A percentile compares a stretch with the other conserved stretches of the same genome.
These are phyloP conservation scores for Synergus umbraculus DNA, from an alignment of 2,888 invertebrate species.

Conservation along the genomic window DNA sequence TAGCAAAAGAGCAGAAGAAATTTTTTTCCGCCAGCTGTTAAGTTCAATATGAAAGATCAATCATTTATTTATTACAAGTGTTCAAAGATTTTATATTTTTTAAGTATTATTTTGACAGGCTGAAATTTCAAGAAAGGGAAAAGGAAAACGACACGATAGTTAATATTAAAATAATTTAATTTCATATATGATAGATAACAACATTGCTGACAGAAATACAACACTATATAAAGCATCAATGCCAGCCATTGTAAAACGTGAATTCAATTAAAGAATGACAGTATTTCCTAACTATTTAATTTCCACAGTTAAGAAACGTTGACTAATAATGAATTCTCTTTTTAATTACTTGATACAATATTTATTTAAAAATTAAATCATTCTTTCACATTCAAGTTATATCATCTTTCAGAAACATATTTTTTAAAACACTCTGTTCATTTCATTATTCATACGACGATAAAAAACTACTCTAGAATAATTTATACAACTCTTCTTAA, in stretches of 20 bases:
- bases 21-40: no score
- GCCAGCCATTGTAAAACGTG: slow-evolving; percentile 2
- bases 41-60: no score
- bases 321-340: neutral
- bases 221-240: slow-evolving; percentile 45
- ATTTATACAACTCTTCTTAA: neutral
- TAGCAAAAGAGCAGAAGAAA: no score
- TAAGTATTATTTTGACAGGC: no score
- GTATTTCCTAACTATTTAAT: slow-evolving; percentile 18
- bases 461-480: slow-evolving; percentile 7
- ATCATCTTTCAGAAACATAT: slow-evolving; percentile 34
- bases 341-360: no score
- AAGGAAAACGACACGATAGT: slow-evolving; percentile 23
- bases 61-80: no score
- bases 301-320: neutral
- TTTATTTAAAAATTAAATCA: slow-evolving; percentile 9
- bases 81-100: no score
- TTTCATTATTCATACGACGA: slow-evolving; percentile 34
- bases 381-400: slow-evolving; percentile 12
- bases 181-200: slow-evolving; percentile 68
- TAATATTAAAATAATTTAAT: slow-evolving; percentile 75
- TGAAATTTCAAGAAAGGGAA: no score
- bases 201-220: slow-evolving; percentile 65
- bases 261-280: slow-evolving; percentile 1
- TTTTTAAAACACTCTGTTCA: slow-evolving; percentile 28